Evolutionary conservation across 1,140 invertebrate genomes (phyloP).

Genomic region (Colletes gigas): DNA sequence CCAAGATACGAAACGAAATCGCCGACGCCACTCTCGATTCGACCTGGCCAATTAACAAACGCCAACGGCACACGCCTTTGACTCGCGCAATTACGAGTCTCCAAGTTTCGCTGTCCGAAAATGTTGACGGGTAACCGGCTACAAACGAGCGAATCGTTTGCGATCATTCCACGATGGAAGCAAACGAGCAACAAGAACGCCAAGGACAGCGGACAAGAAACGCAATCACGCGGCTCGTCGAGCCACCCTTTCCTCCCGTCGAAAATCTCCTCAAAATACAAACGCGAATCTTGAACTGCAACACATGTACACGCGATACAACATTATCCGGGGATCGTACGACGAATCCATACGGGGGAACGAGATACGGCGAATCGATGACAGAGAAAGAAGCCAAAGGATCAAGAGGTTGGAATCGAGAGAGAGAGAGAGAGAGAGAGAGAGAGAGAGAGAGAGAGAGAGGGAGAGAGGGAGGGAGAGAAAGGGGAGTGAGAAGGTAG

Average conservation of each 20-base stretch:
- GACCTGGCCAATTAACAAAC: constrained; percentile 27
- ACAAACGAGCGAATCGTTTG: neutral
- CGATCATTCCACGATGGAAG: neutral
- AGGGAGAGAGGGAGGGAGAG: neutral
- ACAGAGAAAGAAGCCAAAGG: constrained; percentile 3
- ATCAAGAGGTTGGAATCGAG: neutral
- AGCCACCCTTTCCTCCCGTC: neutral
- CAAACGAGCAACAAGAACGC: neutral
- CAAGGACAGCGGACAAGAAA: constrained; percentile 12
- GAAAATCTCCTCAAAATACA: constrained; percentile 32
- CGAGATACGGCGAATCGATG: neutral
- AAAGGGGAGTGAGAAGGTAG: constrained; percentile 29
- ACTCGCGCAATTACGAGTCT: constrained; percentile 25
- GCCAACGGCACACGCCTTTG: constrained; percentile 8
- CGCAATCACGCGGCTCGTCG: constrained; percentile 25
- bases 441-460: constrained; percentile 4
- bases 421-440: neutral
- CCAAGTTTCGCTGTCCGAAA: constrained; percentile 1
- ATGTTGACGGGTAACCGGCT: neutral
- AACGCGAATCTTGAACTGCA: constrained; percentile 28
- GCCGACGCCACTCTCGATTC: neutral
- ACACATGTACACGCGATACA: constrained; percentile 30
- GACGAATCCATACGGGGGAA: constrained; percentile 45
- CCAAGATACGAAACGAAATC: constrained; percentile 34
- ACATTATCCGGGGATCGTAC: constrained; percentile 45